Base-by-base conservation (phyloP, 2,113 vertebrate genomes). In the Ammodramus savannarum region DNA sequence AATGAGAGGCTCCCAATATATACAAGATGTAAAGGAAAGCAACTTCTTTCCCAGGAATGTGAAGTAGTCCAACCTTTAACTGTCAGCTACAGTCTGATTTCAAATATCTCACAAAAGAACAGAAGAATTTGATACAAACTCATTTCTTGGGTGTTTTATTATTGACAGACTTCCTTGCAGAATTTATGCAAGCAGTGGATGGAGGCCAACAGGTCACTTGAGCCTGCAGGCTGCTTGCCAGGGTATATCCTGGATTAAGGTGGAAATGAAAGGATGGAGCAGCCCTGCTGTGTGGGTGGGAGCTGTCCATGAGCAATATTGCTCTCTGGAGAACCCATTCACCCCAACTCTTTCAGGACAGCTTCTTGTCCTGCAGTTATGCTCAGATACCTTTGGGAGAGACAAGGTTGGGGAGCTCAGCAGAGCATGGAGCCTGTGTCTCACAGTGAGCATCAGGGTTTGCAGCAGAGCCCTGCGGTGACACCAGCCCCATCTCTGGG, bases 131-230 rank as follows among this genome's bases (percentile, higher is more conserved):
- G 20, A 58, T 82, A 69, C 25, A 57, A 59, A 85, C 36, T 90
- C 1, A 74, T 92, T 93, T 74, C 16, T 78, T 52, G 65, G 36
- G 62, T 74, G 62, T 63, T 92, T 91, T 34, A 75, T 4, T 82
- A 82, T 72, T 87, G 58, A 95, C 72, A 80, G 75, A n/a, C 19
- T 88, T 92, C 48, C 68, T 78, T 63, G 38, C 25, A 85, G 71
- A 85, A 90, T 85, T 87, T 73, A 38, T 89, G 81, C 1, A 2
- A 90, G 39, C 34, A 49, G 16, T 36, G 38, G 73, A 74, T 22
- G 58, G 79, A 90, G 65, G 76, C 65, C 72, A 93, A 39, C 8
- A 22, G 69, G 74, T 63, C 73, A 77, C 34, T 49, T 63, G 65
- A 87, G 38, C 55, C 55, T 79, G n/a, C 67, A 87, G 90, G 54